These are phyloP conservation scores for Odontomyia ornata DNA, from an alignment of 2,888 invertebrate species.

Conservation along the genomic window DNA sequence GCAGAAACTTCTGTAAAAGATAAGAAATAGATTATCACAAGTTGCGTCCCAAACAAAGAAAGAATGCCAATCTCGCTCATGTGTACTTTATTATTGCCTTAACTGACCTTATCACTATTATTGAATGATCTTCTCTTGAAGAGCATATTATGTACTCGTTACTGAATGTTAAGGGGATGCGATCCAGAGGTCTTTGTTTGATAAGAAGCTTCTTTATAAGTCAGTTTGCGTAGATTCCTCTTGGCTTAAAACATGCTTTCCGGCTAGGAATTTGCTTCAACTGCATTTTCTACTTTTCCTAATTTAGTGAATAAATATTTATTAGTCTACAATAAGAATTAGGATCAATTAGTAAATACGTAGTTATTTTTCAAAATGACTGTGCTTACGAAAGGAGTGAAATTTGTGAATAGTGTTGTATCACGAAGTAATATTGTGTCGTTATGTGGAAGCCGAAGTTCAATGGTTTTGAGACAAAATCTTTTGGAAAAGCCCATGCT, in stretches of 20 bases:
- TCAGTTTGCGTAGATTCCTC: slow-evolving; percentile 25
- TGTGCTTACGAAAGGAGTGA: slow-evolving; percentile 43
- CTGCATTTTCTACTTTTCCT: neutral
- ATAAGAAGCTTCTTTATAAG: slow-evolving; percentile 25
- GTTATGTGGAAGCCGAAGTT: slow-evolving; percentile 17
- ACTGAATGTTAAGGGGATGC: neutral
- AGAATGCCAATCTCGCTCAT: neutral
- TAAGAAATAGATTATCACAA: neutral
- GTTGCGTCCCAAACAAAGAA: neutral
- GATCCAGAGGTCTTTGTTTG: slow-evolving; percentile 30
- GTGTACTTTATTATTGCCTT: no score
- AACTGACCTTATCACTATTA: slow-evolving; percentile 29
- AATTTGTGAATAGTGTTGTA: slow-evolving; percentile 37
- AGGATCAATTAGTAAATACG: neutral
- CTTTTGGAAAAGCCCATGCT: no score
- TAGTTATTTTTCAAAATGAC: slow-evolving; percentile 20
- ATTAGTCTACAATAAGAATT: no score
- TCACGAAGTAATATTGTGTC: slow-evolving; percentile 29
- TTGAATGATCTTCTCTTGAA: slow-evolving; percentile 31
- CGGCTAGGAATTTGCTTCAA: neutral
- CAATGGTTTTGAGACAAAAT: slow-evolving; percentile 18
- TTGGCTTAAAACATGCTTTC: slow-evolving; percentile 25
- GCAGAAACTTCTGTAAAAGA: neutral
- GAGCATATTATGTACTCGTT: slow-evolving; percentile 20
- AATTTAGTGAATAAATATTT: no score